Conservation (phyloP, 1,140 invertebrate species). For the Lepidurus apus region DNA sequence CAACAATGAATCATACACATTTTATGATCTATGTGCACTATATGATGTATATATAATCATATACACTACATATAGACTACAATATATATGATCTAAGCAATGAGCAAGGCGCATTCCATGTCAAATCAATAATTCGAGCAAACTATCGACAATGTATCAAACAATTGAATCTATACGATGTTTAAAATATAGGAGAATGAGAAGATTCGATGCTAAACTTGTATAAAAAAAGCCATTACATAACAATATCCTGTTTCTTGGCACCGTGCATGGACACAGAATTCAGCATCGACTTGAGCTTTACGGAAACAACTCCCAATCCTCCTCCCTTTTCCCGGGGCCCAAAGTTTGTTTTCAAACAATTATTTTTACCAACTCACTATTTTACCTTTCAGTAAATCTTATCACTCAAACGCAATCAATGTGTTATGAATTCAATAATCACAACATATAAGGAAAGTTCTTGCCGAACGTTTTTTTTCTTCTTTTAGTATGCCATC, state of each 20-base stretch:
- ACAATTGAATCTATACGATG: not conserved
- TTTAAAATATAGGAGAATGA: not conserved
- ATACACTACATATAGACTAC: too few species aligned
- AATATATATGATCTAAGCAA: too few species aligned
- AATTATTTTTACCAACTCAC: too few species aligned
- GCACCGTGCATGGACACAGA: conserved; percentile 12
- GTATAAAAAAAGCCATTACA: not conserved
- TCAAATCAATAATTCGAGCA: too few species aligned
- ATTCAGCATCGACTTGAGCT: not conserved
- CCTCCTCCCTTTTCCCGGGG: not conserved
- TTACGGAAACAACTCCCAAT: not conserved
- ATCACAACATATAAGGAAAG: conserved; percentile 8
- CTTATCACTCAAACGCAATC: not conserved
- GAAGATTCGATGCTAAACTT: not conserved
- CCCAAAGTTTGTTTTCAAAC: too few species aligned
- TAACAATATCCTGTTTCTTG: conserved; percentile 6
- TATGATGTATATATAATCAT: too few species aligned
- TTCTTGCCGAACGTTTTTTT: not conserved
- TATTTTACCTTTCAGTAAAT: too few species aligned
- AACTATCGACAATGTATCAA: too few species aligned
- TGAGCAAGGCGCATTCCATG: too few species aligned
- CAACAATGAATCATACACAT: too few species aligned
- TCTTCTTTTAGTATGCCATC: not conserved
- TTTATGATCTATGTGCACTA: too few species aligned
- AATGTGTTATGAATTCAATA: not conserved